phyloP scores from a whole-genome alignment of 2,113 vertebrate species.

The Halcyon malimbica region DNA sequence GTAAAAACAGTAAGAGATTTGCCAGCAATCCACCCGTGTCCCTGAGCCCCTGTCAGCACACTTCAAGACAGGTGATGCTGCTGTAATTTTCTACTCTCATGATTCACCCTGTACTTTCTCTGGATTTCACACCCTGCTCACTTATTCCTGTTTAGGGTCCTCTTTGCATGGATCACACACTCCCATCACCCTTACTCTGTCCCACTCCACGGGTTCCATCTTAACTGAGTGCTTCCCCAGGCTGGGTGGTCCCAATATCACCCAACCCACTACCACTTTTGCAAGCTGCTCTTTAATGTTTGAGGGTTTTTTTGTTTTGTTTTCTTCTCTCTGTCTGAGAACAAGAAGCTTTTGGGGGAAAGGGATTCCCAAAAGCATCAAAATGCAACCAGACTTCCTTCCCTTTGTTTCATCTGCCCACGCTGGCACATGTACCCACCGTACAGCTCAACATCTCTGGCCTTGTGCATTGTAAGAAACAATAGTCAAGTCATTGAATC shows the following conservation, averaged over 20 bases:
- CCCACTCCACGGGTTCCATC: background rate
- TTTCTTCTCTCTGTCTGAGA: background rate
- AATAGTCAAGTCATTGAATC: background rate
- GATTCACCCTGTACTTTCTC: background rate
- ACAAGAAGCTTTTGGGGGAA: background rate
- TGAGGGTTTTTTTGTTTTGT: background rate
- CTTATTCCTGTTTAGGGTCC: background rate
- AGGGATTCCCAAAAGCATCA: background rate
- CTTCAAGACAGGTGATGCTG: background rate
- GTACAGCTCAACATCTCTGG: background rate
- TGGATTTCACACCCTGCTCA: background rate
- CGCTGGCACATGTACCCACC: accelerated
- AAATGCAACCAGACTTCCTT: background rate
- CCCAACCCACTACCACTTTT: background rate
- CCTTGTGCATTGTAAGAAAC: background rate
- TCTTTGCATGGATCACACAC: background rate
- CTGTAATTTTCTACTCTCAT: background rate
- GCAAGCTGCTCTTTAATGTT: background rate
- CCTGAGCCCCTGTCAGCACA: background rate
- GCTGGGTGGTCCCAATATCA: background rate
- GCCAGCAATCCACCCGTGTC: background rate
- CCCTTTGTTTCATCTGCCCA: background rate
- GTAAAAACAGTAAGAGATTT: background rate
- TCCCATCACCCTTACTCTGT: background rate
- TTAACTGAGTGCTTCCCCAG: background rate